Percentiles rank a stretch among this genome's conserved stretches.
Conservation (phyloP, 2,888 invertebrate species). For the Amorpha juglandis region DNA sequence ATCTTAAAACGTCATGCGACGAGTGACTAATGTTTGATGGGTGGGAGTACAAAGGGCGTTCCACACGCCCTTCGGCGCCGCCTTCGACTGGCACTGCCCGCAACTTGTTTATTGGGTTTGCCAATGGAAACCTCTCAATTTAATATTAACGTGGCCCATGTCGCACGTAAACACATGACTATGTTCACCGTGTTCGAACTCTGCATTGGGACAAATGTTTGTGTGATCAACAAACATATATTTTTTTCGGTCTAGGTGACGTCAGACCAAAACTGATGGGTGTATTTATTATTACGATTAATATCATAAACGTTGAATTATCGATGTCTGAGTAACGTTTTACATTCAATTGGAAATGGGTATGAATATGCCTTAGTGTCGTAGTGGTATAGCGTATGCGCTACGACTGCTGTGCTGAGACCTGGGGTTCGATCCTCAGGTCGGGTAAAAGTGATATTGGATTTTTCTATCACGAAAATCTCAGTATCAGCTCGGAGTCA, state of each 20-base stretch:
- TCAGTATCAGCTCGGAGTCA: too few relatives aligned
- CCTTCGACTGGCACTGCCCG: not conserved
- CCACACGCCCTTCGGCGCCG: constrained; percentile 20
- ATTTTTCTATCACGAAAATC: too few relatives aligned
- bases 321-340: not conserved
- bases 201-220: too few relatives aligned
- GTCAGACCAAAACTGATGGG: too few relatives aligned
- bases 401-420: too few relatives aligned
- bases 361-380: too few relatives aligned
- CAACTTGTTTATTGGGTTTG: not conserved
- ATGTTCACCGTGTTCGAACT: too few relatives aligned
- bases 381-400: too few relatives aligned
- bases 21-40: not conserved
- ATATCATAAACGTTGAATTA: not conserved
- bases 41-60: constrained; percentile 21
- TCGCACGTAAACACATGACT: not conserved
- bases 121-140: not conserved
- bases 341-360: not conserved
- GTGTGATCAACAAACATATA: too few relatives aligned
- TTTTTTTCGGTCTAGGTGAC: too few relatives aligned
- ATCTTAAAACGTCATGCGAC: not conserved
- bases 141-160: not conserved
- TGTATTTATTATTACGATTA: not conserved
- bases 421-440: too few relatives aligned
- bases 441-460: too few relatives aligned